Conservation (phyloP, 2,113 vertebrate genomes). For the Otocyon megalotis region DNA sequence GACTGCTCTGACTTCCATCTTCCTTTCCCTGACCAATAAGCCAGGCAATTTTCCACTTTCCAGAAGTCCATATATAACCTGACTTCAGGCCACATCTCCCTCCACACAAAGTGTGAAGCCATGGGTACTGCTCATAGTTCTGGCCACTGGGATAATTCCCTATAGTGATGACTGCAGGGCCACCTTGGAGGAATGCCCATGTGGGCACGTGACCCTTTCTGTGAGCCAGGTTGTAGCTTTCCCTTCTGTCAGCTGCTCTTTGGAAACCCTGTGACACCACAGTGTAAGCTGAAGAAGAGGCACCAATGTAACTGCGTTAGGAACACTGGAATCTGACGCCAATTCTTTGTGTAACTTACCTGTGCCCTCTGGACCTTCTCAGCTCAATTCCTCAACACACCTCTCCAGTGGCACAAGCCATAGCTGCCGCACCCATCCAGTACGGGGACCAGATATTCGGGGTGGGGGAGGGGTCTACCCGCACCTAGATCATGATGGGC, state of each 20-base stretch:
- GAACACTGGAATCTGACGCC: not conserved
- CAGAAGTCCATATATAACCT: not conserved
- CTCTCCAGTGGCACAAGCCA: not conserved
- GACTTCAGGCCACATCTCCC: not conserved
- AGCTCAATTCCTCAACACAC: not conserved
- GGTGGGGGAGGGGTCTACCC: not conserved
- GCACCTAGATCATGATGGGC: not conserved
- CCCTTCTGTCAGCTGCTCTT: not conserved
- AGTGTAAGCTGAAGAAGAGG: not conserved
- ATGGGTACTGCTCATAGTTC: not conserved
- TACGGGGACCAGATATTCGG: fast-evolving
- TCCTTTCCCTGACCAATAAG: not conserved
- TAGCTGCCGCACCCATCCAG: not conserved
- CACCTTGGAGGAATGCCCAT: not conserved
- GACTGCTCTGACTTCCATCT: not conserved
- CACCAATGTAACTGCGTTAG: not conserved
- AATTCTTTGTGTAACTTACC: not conserved
- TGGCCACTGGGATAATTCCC: not conserved
- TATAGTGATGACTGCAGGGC: not conserved
- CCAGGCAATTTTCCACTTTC: not conserved
- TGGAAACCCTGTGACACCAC: not conserved
- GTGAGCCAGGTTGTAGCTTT: not conserved
- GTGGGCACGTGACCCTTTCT: not conserved
- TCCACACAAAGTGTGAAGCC: not conserved
- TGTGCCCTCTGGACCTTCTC: not conserved